A percentile compares a stretch with the other conserved stretches of the same genome.
These are phyloP conservation scores for Eriocheir sinensis DNA, from an alignment of 1,140 invertebrate genomes.

Conservation along the genomic window DNA sequence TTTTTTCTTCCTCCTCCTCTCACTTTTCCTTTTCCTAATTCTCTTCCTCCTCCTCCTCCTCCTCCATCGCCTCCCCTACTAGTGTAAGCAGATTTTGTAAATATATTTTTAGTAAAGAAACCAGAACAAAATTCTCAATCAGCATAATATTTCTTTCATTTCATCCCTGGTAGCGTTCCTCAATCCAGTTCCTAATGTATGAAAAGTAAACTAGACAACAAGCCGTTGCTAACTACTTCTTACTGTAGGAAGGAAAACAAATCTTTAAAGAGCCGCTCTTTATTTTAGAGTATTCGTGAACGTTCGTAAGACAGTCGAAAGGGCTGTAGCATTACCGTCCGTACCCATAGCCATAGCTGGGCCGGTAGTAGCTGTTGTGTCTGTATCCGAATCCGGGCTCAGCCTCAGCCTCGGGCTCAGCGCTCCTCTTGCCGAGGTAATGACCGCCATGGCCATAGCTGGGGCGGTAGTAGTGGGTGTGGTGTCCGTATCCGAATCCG, in stretches of 20 bases:
- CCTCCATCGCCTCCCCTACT: too few species aligned
- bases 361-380: neutral
- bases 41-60: too few species aligned
- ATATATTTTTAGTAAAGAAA: conserved; percentile 71
- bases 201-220: too few species aligned
- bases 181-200: too few species aligned
- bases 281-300: neutral
- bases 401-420: neutral
- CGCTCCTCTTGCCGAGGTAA: neutral
- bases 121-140: conserved; percentile 4
- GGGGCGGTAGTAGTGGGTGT: neutral
- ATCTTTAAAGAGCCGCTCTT: neutral
- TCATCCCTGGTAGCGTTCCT: neutral
- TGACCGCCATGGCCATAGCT: neutral
- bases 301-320: neutral
- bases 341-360: neutral
- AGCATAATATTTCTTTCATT: neutral
- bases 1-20: too few species aligned
- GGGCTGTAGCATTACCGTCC: neutral
- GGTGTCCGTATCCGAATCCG: neutral
- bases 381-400: neutral
- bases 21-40: too few species aligned
- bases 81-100: conserved; percentile 70
- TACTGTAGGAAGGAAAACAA: neutral
- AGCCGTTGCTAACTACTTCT: too few species aligned